Conservation (phyloP, 2,113 vertebrate species). For the Nothocercus julius region DNA sequence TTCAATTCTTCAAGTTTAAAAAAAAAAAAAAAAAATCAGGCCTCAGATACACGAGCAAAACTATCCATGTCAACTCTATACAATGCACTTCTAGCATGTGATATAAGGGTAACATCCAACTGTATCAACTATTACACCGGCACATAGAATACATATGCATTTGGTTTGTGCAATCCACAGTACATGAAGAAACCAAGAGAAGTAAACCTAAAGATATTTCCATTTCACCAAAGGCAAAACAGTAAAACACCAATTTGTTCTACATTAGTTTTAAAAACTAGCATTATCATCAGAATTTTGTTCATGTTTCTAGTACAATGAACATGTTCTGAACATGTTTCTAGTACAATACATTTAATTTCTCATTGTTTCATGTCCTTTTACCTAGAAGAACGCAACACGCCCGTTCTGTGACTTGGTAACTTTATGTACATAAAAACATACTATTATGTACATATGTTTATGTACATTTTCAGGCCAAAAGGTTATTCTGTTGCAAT, state of each 20-base stretch:
- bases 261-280: neutral
- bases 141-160: neutral
- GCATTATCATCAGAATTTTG: neutral
- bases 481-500: neutral
- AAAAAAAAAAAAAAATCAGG: neutral
- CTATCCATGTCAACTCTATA: neutral
- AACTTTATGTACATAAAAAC: no score
- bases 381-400: neutral
- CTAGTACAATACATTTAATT: neutral
- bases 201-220: neutral
- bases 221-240: neutral
- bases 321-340: neutral
- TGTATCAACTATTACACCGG: neutral
- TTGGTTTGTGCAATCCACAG: neutral
- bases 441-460: no score
- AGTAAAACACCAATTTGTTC: neutral
- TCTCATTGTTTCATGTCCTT: neutral
- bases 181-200: neutral
- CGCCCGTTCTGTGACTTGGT: neutral
- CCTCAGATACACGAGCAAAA: neutral
- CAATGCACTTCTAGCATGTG: neutral
- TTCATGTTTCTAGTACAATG: accelerated
- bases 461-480: neutral
- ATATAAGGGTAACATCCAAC: neutral
- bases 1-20: neutral